Percentiles rank a stretch among this genome's conserved stretches.
Conservation (phyloP, 2,113 vertebrate genomes). For the Orthonyx spaldingii region DNA sequence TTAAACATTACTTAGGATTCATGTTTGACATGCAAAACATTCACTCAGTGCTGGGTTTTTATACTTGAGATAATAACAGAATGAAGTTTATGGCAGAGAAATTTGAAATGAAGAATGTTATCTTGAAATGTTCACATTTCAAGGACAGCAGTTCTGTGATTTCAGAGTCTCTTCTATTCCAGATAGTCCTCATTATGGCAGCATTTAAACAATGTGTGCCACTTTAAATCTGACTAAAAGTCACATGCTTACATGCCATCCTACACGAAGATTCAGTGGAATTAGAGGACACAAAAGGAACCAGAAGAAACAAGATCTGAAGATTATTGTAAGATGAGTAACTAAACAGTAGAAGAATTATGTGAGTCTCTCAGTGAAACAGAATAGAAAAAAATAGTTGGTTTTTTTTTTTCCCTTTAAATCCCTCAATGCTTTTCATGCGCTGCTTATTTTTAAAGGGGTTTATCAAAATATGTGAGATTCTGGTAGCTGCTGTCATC, state of each 20-base stretch:
- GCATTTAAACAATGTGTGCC: neutral
- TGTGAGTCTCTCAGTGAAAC: neutral
- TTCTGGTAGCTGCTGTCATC: neutral
- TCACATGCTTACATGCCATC: neutral
- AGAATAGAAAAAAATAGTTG: neutral
- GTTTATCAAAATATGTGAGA: neutral
- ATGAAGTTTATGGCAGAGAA: neutral
- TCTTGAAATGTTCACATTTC: neutral
- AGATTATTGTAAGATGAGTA: neutral
- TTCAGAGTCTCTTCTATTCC: neutral
- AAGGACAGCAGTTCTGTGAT: neutral
- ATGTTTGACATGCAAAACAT: neutral
- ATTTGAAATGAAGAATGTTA: neutral
- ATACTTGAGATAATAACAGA: neutral
- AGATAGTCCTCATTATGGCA: neutral
- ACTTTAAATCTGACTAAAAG: neutral
- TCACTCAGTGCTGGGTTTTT: neutral
- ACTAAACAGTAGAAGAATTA: neutral
- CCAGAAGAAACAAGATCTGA: neutral
- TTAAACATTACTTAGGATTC: neutral
- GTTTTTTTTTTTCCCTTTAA: neutral
- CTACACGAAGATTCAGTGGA: neutral
- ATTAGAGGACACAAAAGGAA: neutral
- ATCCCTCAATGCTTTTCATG: neutral
- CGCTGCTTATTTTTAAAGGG: neutral